Conservation (phyloP, 2,888 invertebrate species). For the Leptopilina drosophilae region DNA sequence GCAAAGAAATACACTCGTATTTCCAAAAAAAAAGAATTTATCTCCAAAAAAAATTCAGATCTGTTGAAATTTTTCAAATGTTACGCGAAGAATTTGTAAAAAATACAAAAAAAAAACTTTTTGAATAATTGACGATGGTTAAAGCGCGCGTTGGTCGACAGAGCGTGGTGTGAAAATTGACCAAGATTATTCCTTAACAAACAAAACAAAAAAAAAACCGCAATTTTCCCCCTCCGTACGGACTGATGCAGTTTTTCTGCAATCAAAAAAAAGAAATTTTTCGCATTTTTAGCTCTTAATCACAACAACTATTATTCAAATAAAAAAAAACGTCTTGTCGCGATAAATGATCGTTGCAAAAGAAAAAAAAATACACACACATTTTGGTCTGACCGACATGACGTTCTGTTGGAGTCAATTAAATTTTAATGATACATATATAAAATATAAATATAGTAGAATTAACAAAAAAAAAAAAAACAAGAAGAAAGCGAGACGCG, state of each 20-base stretch:
- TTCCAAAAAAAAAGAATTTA: not conserved
- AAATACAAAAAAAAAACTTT: not conserved
- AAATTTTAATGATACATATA: conserved; percentile 72
- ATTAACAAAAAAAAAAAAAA: conserved; percentile 42
- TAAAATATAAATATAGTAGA: conserved; percentile 49
- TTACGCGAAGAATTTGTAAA: conserved; percentile 29
- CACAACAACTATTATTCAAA: conserved; percentile 41
- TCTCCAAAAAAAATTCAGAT: conserved; percentile 18
- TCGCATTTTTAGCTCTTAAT: conserved; percentile 48
- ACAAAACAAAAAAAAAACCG: too few species aligned
- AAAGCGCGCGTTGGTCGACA: conserved; percentile 31
- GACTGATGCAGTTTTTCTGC: conserved; percentile 33
- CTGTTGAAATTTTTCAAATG: conserved; percentile 26
- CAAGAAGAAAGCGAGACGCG: conserved; percentile 44
- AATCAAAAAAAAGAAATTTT: conserved; percentile 29
- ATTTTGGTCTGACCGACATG: conserved; percentile 61
- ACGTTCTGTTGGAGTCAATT: conserved; percentile 75
- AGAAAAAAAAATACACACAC: conserved; percentile 27
- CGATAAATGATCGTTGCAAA: not conserved
- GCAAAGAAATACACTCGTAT: not conserved
- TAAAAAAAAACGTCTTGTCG: conserved; percentile 37
- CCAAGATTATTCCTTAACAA: conserved; percentile 25
- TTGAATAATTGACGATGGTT: conserved; percentile 16
- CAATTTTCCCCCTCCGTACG: not conserved
- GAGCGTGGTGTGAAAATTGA: conserved; percentile 39